Evolutionary conservation across 2,797 vertebrate genomes (phyloP).

Genomic region (Hafferia zeledoni): DNA sequence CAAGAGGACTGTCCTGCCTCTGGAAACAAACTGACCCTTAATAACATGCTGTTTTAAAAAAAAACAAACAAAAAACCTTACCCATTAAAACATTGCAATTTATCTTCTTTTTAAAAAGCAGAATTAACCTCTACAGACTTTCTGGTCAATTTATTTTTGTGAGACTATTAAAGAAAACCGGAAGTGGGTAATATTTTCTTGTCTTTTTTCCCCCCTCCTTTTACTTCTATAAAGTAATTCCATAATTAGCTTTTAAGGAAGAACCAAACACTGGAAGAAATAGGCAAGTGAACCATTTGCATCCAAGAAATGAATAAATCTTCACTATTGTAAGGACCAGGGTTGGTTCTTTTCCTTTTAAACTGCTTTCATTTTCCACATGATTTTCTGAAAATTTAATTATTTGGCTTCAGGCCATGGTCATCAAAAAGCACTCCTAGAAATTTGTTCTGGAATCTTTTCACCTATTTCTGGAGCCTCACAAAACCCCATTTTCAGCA

Average conservation of each 20-base stretch:
- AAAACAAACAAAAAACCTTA: too few species aligned
- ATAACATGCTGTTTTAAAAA: too few species aligned
- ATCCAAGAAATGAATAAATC: background rate
- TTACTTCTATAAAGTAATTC: too few species aligned
- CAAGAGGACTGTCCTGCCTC: too few species aligned
- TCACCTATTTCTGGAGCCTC: background rate
- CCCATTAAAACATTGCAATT: too few species aligned
- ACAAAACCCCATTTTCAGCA: background rate
- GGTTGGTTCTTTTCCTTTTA: background rate
- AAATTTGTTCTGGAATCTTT: background rate
- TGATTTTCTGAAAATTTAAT: conserved; percentile 9
- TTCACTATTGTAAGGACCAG: background rate
- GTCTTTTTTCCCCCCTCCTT: too few species aligned
- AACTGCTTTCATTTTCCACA: background rate
- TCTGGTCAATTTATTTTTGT: background rate
- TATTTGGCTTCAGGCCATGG: background rate
- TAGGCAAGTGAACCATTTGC: too few species aligned
- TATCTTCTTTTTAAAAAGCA: too few species aligned
- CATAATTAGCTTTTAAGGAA: too few species aligned
- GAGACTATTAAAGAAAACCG: background rate
- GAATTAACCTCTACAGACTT: background rate
- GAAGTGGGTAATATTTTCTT: too few species aligned
- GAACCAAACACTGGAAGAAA: too few species aligned
- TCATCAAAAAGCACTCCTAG: background rate
- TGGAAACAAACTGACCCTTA: too few species aligned